Percentiles rank a stretch among this genome's conserved stretches.
Conservation (phyloP, 2,113 vertebrate species). For the Hystrix cristata region DNA sequence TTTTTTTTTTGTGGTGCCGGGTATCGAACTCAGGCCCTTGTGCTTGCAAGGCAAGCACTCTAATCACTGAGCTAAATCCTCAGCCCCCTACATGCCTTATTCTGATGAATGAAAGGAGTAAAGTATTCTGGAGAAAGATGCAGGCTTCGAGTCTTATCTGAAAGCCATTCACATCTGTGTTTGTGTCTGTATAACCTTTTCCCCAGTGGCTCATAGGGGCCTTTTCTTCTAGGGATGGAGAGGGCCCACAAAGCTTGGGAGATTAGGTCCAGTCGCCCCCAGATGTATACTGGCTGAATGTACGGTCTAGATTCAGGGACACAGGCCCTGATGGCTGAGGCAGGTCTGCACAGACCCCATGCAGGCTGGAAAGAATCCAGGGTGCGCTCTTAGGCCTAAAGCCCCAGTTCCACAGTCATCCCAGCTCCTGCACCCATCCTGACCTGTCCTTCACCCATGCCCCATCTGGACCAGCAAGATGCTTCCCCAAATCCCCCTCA, state of each 20-base stretch:
- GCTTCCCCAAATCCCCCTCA: neutral
- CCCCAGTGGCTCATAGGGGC: neutral
- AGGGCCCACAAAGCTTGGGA: neutral
- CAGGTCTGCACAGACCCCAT: neutral
- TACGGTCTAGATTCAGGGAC: neutral
- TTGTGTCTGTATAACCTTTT: neutral
- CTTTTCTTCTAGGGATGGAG: neutral
- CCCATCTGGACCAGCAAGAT: neutral
- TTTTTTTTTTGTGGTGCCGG: no score
- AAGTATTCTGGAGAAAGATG: neutral
- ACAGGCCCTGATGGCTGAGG: neutral
- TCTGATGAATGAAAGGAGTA: neutral
- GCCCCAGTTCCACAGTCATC: neutral
- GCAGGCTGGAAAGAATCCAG: neutral
- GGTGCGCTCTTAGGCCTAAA: neutral
- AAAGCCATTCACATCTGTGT: neutral
- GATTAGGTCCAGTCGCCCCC: neutral
- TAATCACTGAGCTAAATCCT: no score
- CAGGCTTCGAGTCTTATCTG: neutral
- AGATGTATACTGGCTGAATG: neutral
- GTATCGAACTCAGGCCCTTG: no score
- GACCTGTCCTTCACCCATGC: neutral
- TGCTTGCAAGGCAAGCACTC: no score
- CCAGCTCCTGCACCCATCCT: neutral
- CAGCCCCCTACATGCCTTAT: neutral